Percentiles rank a stretch among this genome's conserved stretches.
phyloP scores from a whole-genome alignment of 2,113 vertebrate species.

The Pampusana beccarii region DNA sequence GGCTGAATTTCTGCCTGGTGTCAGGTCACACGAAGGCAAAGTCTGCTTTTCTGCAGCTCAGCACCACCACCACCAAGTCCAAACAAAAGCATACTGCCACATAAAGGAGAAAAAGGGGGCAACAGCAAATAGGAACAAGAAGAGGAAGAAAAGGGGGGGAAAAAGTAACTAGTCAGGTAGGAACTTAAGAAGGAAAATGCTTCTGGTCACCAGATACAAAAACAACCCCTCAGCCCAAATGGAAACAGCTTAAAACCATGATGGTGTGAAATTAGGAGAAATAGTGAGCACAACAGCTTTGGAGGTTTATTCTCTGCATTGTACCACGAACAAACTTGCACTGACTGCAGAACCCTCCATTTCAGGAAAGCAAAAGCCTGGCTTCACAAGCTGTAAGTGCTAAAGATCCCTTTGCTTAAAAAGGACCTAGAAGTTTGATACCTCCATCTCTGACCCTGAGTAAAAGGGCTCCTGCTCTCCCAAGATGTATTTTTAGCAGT shows the following conservation, averaged over 20 bases:
- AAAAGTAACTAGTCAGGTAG: not conserved
- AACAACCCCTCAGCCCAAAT: not conserved
- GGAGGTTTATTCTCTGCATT: not conserved
- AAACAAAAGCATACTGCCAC: not conserved
- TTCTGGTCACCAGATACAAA: not conserved
- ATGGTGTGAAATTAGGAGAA: not conserved
- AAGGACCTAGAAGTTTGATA: constrained; percentile 21
- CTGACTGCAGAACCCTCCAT: not conserved
- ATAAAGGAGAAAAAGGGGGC: not conserved
- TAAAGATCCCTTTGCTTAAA: not conserved
- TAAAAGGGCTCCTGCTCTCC: not conserved
- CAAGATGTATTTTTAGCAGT: not conserved
- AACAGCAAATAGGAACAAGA: not conserved
- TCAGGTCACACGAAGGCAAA: constrained; percentile 49
- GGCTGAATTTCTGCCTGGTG: constrained; percentile 46
- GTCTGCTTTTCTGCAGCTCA: not conserved
- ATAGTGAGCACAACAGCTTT: accelerated
- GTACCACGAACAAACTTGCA: not conserved
- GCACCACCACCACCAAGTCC: not conserved
- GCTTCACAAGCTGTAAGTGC: not conserved
- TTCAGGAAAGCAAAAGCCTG: not conserved
- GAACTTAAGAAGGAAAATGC: not conserved
- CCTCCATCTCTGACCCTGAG: not conserved
- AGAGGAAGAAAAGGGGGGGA: not conserved
- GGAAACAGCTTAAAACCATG: not conserved